These are phyloP conservation scores for Coryphaenoides rupestris DNA, from an alignment of 2,113 vertebrate species.

Conservation along the genomic window DNA sequence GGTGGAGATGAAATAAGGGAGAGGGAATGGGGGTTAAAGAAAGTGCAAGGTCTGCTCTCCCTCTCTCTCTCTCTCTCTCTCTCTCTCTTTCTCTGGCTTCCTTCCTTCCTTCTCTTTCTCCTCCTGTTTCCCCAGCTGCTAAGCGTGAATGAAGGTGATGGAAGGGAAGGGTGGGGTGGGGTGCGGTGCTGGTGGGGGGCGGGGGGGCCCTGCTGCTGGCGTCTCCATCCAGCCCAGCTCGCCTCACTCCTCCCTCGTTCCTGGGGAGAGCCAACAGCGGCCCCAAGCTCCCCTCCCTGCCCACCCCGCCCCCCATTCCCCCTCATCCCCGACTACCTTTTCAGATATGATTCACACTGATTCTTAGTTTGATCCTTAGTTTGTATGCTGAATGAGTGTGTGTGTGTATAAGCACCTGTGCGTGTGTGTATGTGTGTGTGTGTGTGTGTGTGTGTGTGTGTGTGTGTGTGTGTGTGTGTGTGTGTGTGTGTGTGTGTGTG, in stretches of 20 bases:
- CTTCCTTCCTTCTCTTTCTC: conserved; percentile 6
- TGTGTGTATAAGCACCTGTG: background rate
- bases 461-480: background rate
- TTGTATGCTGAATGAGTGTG: conserved; percentile 3
- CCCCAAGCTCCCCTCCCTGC: conserved; percentile 7
- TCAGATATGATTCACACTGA: no score
- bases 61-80: no score
- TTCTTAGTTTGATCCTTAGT: no score
- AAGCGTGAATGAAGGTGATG: background rate
- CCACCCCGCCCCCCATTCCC: no score
- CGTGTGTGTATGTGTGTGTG: background rate
- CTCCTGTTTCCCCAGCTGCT: conserved; percentile 13
- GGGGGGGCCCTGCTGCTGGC: conserved; percentile 4
- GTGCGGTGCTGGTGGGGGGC: no score
- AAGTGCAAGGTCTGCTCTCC: background rate
- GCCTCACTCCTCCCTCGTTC: conserved; percentile 9
- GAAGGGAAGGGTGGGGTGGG: no score
- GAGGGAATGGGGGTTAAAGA: no score
- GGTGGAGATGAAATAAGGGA: no score
- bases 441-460: background rate
- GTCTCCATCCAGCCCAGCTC: conserved; percentile 15
- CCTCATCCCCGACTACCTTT: no score
- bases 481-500: background rate
- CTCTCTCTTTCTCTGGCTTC: conserved; percentile 7
- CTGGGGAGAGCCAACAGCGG: conserved; percentile 15